Percentiles rank a stretch among this genome's conserved stretches.
These are phyloP conservation scores for Leucoraja erinaceus DNA, from an alignment of 2,113 vertebrate species.

Conservation along the genomic window DNA sequence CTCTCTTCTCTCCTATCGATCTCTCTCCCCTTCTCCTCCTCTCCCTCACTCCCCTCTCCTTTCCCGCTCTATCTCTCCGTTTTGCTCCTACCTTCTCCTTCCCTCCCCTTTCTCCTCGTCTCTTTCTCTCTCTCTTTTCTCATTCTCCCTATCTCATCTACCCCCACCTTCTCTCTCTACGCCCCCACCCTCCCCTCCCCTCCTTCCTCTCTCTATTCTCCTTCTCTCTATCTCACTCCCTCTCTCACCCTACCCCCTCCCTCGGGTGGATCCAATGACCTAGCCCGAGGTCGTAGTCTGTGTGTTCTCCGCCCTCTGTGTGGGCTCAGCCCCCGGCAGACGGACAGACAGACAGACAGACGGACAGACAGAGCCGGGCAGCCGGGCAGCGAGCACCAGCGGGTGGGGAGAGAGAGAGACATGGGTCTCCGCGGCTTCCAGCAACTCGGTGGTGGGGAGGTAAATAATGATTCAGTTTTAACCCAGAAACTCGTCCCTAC, in stretches of 20 bases:
- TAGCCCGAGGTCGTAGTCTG: not conserved
- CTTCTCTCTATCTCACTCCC: no score
- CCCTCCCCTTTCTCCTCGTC: no score
- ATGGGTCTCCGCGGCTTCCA: constrained; percentile 64
- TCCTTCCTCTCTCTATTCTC: constrained; percentile 23
- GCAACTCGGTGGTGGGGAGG: constrained; percentile 64
- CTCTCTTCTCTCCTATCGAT: no score
- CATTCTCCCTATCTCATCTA: not conserved
- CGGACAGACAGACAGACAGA: no score
- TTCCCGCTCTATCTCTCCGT: not conserved
- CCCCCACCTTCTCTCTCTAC: not conserved
- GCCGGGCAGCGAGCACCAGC: constrained; percentile 37
- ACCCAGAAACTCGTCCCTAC: not conserved
- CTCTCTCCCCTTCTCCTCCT: no score
- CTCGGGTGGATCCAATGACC: no score
- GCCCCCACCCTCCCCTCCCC: constrained; percentile 32
- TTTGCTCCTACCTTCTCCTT: no score
- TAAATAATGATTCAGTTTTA: not conserved
- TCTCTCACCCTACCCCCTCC: no score
- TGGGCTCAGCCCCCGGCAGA: no score
- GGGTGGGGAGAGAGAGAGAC: constrained; percentile 42
- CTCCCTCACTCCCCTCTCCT: not conserved
- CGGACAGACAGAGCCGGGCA: no score
- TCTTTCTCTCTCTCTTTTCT: no score
- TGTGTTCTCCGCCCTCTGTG: not conserved